phyloP scores from a whole-genome alignment of 2,888 invertebrate genomes.

The Disparrhopalites patrizii region DNA sequence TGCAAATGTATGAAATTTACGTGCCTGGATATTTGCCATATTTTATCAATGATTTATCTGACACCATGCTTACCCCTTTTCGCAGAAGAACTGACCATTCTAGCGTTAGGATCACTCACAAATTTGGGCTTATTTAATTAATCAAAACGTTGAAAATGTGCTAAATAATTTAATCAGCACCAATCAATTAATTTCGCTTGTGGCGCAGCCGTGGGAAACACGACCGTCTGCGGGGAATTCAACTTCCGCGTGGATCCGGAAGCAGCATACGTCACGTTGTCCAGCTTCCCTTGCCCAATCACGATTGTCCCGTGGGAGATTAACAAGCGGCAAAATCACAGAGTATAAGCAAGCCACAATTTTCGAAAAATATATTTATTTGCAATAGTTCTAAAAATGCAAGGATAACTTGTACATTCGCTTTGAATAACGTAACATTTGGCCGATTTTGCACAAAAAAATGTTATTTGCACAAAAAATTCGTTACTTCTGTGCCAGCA shows the following conservation, averaged over 20 bases:
- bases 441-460: neutral
- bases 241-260: constrained; percentile 58
- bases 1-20: no score
- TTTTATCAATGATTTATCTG: no score
- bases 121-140: constrained; percentile 54
- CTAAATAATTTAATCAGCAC: no score
- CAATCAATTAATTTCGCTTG: no score
- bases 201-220: constrained; percentile 51
- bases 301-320: constrained; percentile 54
- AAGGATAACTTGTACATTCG: neutral
- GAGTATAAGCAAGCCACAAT: no score
- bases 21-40: no score
- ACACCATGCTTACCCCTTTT: no score
- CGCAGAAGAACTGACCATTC: constrained; percentile 50
- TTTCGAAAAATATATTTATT: neutral
- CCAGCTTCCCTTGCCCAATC: constrained; percentile 51
- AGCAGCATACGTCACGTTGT: constrained; percentile 55
- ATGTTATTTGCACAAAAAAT: neutral
- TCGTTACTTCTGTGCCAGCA: neutral
- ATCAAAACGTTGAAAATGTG: no score
- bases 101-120: constrained; percentile 53
- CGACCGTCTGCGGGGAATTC: constrained; percentile 54
- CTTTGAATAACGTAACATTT: no score
- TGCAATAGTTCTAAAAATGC: neutral
- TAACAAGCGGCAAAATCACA: constrained; percentile 25